Base-by-base conservation (phyloP, 2,888 invertebrate genomes). In the Drosophila emarginata region DNA sequence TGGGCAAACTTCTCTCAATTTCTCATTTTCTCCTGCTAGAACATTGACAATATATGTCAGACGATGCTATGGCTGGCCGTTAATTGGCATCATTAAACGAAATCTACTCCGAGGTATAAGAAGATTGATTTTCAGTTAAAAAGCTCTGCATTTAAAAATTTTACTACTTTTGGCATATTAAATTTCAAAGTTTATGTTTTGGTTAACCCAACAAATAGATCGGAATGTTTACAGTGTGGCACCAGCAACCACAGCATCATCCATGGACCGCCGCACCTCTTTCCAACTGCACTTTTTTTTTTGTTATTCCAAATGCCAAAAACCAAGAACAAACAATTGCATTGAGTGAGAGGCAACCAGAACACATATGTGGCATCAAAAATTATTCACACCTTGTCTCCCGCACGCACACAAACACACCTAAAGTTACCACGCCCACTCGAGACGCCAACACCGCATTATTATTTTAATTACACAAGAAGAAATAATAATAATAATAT, bases 381-480 rank as follows among this genome's bases (percentile, higher is more conserved):
- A 86, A 86, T 86, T 83, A 78, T 81, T 81, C 86, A 83, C 80
- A 81, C 80, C 80, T 86, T 77, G 61, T 2, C 53, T 36, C 36
- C 3, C 37, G 37, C 51, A 9, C 62, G 11, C 59, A 26, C 50
- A 12, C 36, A 21, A 26, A 26, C 9, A 45, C 32, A 26, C 11
- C 21, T 12, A 28, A 14, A 12, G 15, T 40, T n/a, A 11, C 54
- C 72, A 73, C 83, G 75, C 75, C 82, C 83, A 80, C 86, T 85
- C 68, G 79, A 81, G 85, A 84, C 84, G 39, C 63, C 45, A 51
- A 60, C 72, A 61, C 60, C 71, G 60, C 71, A 82, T 80, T 80
- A 80, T 80, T 80, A 80, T 85, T 80, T 82, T 80, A 80, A 80
- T 80, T 85, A 80, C 86, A 85, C 71, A 75, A 54, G 77, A 56